These are phyloP conservation scores for Pluvialis apricaria DNA, from an alignment of 2,113 vertebrate species.

Conservation along the genomic window DNA sequence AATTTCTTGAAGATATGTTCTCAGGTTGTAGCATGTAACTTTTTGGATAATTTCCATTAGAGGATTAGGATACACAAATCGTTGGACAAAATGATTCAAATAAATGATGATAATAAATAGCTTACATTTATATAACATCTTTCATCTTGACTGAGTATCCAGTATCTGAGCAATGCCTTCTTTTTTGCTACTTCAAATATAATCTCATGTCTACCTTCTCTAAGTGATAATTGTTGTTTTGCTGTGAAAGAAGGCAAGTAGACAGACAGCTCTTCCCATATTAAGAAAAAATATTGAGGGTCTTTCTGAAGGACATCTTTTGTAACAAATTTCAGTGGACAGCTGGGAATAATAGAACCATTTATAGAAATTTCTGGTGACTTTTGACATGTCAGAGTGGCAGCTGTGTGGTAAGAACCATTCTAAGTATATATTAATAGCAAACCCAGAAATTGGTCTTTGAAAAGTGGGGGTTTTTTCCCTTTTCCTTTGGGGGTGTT, in stretches of 20 bases:
- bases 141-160: background rate
- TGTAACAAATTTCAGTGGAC: background rate
- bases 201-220: background rate
- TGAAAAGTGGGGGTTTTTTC: background rate
- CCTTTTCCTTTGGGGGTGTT: background rate
- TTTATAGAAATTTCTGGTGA: background rate
- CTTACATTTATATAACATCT: background rate
- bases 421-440: background rate
- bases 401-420: background rate
- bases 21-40: background rate
- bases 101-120: background rate
- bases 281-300: background rate
- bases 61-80: background rate
- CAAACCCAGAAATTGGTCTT: background rate
- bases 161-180: background rate
- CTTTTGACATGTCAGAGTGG: background rate
- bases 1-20: background rate
- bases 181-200: background rate
- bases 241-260: background rate
- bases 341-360: background rate
- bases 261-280: background rate
- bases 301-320: background rate
- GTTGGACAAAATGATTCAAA: background rate
- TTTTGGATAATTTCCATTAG: background rate
- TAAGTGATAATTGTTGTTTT: background rate